Percentiles rank a stretch among this genome's conserved stretches.
phyloP scores from a whole-genome alignment of 2,888 invertebrate species.

The Drosophila picticornis region DNA sequence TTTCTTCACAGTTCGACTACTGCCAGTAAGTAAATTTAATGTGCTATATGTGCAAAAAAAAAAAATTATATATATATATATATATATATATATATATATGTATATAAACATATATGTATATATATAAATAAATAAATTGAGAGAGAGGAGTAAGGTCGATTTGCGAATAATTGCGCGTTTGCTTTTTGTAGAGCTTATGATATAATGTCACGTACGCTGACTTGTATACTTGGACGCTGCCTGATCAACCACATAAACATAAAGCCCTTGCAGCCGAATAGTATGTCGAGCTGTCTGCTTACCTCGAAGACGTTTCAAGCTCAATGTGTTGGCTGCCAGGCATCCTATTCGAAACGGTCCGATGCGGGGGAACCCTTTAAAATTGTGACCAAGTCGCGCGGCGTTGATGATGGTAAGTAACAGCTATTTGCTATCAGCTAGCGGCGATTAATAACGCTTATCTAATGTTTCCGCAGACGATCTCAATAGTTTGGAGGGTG shows the following conservation, averaged over 20 bases:
- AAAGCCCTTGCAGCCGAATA: conserved; percentile 17
- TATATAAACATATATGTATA: background rate
- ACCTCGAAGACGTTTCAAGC: conserved; percentile 13
- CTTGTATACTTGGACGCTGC: conserved; percentile 57
- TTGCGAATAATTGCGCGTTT: conserved; percentile 48
- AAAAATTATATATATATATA: too few relatives aligned
- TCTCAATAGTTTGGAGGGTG: conserved; percentile 77
- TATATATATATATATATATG: background rate
- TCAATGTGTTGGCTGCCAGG: conserved; percentile 19
- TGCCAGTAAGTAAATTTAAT: conserved; percentile 27
- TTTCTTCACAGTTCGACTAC: conserved; percentile 11
- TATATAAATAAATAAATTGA: background rate
- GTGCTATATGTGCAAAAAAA: background rate
- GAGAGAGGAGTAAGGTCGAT: conserved; percentile 23
- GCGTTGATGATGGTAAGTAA: conserved; percentile 48
- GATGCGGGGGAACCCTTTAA: conserved; percentile 58
- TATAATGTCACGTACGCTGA: conserved; percentile 75
- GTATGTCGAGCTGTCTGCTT: conserved; percentile 12
- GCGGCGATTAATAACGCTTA: background rate
- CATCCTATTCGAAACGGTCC: conserved; percentile 60
- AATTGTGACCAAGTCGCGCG: conserved; percentile 54
- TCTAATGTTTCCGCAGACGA: conserved; percentile 60
- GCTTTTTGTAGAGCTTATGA: conserved; percentile 52
- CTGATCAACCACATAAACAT: conserved; percentile 16
- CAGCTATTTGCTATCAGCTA: background rate